A percentile compares a stretch with the other conserved stretches of the same genome.
Conservation (phyloP, 2,113 vertebrate species). For the Daboia siamensis region DNA sequence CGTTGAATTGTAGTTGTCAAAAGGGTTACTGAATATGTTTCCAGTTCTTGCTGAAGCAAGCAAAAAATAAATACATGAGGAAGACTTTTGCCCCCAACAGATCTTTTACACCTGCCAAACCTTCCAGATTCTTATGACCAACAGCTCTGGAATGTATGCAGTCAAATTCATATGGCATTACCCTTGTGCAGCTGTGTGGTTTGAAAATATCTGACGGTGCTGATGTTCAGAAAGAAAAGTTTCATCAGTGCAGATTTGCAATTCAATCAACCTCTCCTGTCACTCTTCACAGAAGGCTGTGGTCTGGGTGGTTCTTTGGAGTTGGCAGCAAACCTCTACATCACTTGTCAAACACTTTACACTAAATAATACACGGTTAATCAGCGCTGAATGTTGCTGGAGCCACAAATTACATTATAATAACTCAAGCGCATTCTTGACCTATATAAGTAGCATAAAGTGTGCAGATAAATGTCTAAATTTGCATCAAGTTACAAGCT, state of each 20-base stretch:
- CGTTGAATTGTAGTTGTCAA: background rate
- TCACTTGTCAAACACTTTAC: slow-evolving; percentile 46
- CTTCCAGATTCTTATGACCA: background rate
- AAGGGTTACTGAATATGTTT: background rate
- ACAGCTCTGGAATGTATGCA: slow-evolving; percentile 20
- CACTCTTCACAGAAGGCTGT: slow-evolving; percentile 32
- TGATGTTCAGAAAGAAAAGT: slow-evolving; percentile 26
- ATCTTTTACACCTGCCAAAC: slow-evolving; percentile 15
- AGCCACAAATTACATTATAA: background rate
- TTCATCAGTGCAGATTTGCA: slow-evolving; percentile 48
- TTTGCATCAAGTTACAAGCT: background rate
- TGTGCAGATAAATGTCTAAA: background rate
- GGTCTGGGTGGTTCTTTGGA: background rate
- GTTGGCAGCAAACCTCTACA: background rate
- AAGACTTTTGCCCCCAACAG: background rate
- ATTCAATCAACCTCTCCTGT: slow-evolving; percentile 56
- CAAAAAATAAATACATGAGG: background rate
- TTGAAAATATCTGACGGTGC: slow-evolving; percentile 45
- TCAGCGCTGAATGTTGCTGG: background rate
- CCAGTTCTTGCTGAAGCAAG: background rate
- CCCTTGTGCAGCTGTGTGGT: slow-evolving; percentile 27
- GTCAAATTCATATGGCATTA: slow-evolving; percentile 17
- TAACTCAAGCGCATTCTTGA: background rate
- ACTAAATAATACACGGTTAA: slow-evolving; percentile 48
- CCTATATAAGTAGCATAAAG: background rate